Evolutionary conservation across 1,140 invertebrate species (phyloP), one percentile per base, ranked within the genome.

Genomic region (Phymorhynchus buccinoides): DNA sequence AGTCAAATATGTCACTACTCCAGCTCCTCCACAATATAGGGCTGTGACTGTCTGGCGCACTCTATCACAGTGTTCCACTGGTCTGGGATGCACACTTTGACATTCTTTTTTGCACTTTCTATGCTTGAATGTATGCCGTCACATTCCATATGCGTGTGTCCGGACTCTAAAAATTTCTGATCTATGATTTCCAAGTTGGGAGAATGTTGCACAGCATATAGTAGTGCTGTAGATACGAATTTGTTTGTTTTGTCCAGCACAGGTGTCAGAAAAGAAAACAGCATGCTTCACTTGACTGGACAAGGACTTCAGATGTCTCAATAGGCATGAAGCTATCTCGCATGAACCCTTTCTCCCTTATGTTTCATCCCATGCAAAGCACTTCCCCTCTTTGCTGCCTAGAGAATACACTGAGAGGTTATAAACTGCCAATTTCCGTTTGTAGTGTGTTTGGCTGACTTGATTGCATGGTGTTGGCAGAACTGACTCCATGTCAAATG

Each of bases 401-500:
- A 84, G 52, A 9, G 71, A 22, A 52, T 84, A 84, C 1, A 84
- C 52, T 4, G 83, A 75, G 1, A 77, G 44, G 41, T 84, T 84
- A 48, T 84, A 84, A 48, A 68, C 44, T 52, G 68, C 73, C 27
- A 85, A 68, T 79, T 85, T 85, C 2, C 84, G 6, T 62, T 30
- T 39, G 48, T 85, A 85, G 56, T 85, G 79, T 1, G 41, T 42
- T 27, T 85, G 77, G 42, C 84, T 75, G 27, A 85, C 84, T 18
- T 73, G 48, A 12, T 37, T 44, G 56, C 79, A 81, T 66, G 84
- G 79, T 16, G 78, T 81, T 22, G 84, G 68, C 7, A 85, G 78
- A 44, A 85, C 84, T n/a, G 84, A 77, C 39, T 81, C 62, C 18
- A 85, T 22, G 37, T 81, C 84, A 85, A 85, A 85, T 41, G 78